Conservation (phyloP, 2,888 invertebrate species). For the Cremastinae sp. region DNA sequence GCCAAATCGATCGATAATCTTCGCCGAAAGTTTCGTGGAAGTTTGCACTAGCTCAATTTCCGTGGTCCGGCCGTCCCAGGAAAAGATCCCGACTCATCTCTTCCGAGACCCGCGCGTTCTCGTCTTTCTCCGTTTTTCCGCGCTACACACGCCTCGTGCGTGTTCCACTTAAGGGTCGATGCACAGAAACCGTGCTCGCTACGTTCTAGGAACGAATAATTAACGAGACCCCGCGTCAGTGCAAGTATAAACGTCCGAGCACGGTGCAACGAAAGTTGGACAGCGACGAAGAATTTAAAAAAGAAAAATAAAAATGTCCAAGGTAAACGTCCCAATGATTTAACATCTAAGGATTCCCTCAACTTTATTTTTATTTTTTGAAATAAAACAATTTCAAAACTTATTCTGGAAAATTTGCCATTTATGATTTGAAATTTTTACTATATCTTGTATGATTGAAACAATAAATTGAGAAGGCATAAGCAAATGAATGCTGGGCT, state of each 20-base stretch:
- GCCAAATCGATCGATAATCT: no score
- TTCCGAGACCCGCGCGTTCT: slow-evolving; percentile 16
- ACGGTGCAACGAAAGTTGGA: slow-evolving; percentile 26
- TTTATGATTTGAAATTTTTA: no score
- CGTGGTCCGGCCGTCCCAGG: slow-evolving; percentile 20
- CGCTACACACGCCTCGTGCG: slow-evolving; percentile 14
- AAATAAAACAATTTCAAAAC: no score
- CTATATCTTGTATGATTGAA: no score
- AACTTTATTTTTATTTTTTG: no score
- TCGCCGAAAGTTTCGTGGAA: neutral
- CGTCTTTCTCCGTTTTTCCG: neutral
- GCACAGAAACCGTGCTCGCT: slow-evolving; percentile 37
- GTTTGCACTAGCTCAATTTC: neutral
- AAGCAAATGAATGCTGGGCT: no score
- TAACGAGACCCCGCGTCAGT: slow-evolving; percentile 19
- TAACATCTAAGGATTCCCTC: no score
- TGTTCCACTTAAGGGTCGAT: slow-evolving; percentile 57
- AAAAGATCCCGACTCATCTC: slow-evolving; percentile 32
- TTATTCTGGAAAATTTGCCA: no score
- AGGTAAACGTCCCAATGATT: no score
- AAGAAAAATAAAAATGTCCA: no score
- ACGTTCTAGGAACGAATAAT: slow-evolving; percentile 49
- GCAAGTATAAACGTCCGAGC: slow-evolving; percentile 5
- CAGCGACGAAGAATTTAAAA: neutral
- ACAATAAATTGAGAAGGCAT: no score